phyloP scores from a whole-genome alignment of 2,113 vertebrate species.

The Notothenia rossii region DNA sequence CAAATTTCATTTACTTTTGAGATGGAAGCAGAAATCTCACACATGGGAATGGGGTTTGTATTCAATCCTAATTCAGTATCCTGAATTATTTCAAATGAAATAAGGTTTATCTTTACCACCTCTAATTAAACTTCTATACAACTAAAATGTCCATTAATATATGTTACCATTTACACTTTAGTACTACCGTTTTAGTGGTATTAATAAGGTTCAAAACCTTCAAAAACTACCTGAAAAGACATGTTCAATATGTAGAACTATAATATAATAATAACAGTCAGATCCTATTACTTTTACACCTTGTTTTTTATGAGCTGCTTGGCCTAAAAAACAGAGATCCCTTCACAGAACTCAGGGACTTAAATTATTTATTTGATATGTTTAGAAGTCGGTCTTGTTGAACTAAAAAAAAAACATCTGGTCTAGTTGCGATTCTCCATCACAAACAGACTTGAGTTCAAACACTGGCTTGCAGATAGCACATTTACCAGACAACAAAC shows the following conservation, averaged over 20 bases:
- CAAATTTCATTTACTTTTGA: neutral
- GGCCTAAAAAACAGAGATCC: neutral
- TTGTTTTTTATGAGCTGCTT: neutral
- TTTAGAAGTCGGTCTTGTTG: neutral
- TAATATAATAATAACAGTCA: neutral
- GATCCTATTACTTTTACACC: neutral
- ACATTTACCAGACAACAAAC: neutral
- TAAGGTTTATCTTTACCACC: neutral
- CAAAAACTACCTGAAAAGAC: neutral
- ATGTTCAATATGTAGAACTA: neutral
- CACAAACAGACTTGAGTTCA: neutral
- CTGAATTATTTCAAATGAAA: neutral
- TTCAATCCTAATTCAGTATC: slow-evolving; percentile 7
- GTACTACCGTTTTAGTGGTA: neutral
- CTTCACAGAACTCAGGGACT: neutral
- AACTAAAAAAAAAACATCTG: neutral
- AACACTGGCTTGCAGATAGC: neutral
- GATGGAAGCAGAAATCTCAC: neutral
- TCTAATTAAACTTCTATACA: neutral
- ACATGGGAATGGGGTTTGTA: neutral
- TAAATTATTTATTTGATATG: neutral
- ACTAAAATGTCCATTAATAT: neutral
- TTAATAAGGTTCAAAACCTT: neutral
- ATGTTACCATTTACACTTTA: neutral
- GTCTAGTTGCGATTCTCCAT: neutral